Base-by-base conservation (phyloP, 2,797 vertebrate genomes). In the Lepidocolaptes lacrymiger region DNA sequence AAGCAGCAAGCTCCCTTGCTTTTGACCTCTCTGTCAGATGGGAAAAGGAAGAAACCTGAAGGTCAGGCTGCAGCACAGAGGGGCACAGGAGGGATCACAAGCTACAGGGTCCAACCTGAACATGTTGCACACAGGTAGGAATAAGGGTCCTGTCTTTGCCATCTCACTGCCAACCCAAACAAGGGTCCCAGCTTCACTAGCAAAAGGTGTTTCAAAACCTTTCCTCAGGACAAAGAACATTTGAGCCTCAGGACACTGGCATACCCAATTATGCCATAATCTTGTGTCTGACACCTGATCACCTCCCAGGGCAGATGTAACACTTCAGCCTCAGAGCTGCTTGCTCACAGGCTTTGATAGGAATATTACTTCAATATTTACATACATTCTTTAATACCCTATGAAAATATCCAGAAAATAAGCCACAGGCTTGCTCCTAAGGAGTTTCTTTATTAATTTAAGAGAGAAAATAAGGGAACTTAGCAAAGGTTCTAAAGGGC, bases 221-320 rank as follows among this genome's bases (percentile, higher is more conserved):
- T 74, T 82, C 63, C 64, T 59, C 30, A 18, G 36, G 61, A 51
- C 41, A 80, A 67, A 89, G 73, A 61, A 9, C 27, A 19, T 43
- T 27, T 37, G 78, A 93, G 67, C 28, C 36, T 48, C 43, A 37
- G 54, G 49, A 75, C n/a, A n/a, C 4, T 21, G 19, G 23, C 7
- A 49, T 26, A 20, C 24, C 48, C 13, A 7, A 1, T 2, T 21
- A 32, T 37, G 28, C 30, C 32, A 16, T 0, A 1, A 51, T 36
- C 34, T 36, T 49, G 4, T 54, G 44, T 16, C 55, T 36, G 20
- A 73, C 46, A 75, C n/a, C 23, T 17, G 51, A 56, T 36, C 37
- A 7, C 27, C 37, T 73, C 58, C 16, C 41, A 26, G 6, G 62
- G 30, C 52, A 54, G 52, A 20, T 32, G 30, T 10, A 54, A 32